Evolutionary conservation across 2,113 vertebrate genomes (phyloP), one percentile per base, ranked within the genome.

Genomic region (Tricholaema leucomelas): DNA sequence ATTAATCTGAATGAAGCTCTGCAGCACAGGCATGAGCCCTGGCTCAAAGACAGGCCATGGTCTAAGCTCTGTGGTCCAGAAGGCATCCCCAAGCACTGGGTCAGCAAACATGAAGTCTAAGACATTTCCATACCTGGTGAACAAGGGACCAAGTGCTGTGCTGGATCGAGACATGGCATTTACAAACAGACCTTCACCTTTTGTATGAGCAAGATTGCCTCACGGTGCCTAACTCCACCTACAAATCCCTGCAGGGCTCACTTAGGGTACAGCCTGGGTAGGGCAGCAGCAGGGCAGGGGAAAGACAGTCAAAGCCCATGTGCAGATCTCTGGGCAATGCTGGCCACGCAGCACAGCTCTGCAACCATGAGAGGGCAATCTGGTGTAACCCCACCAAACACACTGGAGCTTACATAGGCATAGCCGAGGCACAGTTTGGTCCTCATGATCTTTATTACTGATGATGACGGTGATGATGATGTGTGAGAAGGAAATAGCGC

Each of bases 401-500:
- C 30, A 25, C 2, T 1, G 1, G 42, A 76, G 74, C 66, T 82
- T 93, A 55, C 83, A 70, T 5, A 87, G 81, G 69, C 65, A 17
- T 81, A 87, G 80, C 64, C 40, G 61, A 94, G 78, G 79, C 42
- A 48, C 81, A 64, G 54, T 81, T 96, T 80, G 84, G 75, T 69
- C 67, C 56, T 85, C 64, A 71, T 67, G 88, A 80, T 82, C 83
- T 86, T 88, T 95, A 82, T 89, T 92, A 83, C 90, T 91, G 86
- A 72, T 87, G 83, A 78, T 84, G 88, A 91, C 3, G 5, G 81
- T 82, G 72, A 88, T 93, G 92, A 96, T 96, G 95, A 96, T 96
- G 93, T 95, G 93, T 93, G 93, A 96, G 95, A 82, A 94, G 92
- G 93, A 96, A 96, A 95, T 87, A 95, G 76, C 23, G 1, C 91